Evolutionary conservation across 2,113 vertebrate genomes (phyloP).

Genomic region (Microcebus lehilahytsara): DNA sequence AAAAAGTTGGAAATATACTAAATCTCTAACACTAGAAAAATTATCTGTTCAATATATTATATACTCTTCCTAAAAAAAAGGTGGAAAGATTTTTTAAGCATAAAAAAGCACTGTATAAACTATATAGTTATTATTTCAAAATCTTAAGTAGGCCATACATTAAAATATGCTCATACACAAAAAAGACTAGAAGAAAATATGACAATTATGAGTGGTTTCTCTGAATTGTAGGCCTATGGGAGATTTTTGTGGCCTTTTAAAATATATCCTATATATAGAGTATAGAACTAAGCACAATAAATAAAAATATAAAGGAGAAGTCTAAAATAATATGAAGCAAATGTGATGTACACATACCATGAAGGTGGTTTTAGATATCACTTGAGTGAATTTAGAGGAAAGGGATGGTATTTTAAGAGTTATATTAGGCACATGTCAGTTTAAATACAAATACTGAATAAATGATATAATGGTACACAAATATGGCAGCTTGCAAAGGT

Average conservation of each 20-base stretch:
- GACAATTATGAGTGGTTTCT: not conserved
- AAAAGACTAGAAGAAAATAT: not conserved
- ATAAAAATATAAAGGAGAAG: not conserved
- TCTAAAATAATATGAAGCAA: not conserved
- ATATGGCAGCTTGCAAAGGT: not conserved
- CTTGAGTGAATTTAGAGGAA: not conserved
- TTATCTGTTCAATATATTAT: not conserved
- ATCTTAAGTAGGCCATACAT: not conserved
- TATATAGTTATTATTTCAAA: not conserved
- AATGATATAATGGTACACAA: not conserved
- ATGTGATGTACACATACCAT: not conserved
- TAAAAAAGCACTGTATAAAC: not conserved
- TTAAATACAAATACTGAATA: not conserved
- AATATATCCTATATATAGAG: not conserved
- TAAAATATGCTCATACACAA: not conserved
- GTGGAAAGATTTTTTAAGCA: not conserved
- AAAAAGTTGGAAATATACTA: not conserved
- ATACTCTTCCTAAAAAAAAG: not conserved
- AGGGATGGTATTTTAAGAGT: not conserved
- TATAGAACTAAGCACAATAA: not conserved
- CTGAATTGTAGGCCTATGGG: not conserved
- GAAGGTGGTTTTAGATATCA: not conserved
- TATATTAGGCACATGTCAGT: not conserved
- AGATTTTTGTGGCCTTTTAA: not conserved
- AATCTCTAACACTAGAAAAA: not conserved